Evolutionary conservation across 2,888 invertebrate genomes (phyloP), one percentile per base, ranked within the genome.

Genomic region (Caenorhabditis panamensis): DNA sequence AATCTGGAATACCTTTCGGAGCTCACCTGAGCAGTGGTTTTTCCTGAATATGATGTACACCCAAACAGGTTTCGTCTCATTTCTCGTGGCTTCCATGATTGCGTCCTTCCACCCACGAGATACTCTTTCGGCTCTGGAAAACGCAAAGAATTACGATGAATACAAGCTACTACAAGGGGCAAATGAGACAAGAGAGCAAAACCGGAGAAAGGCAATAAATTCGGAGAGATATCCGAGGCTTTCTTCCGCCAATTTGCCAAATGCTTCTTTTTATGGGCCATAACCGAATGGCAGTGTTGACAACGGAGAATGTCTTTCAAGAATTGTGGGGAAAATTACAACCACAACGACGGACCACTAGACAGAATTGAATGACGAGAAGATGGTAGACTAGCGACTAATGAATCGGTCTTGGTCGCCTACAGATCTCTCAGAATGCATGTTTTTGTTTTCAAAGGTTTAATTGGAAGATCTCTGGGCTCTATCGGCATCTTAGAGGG

Each of bases 1-100:
- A n/a, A n/a, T n/a, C n/a, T n/a, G n/a, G n/a, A n/a, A n/a, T n/a
- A n/a, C n/a, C n/a, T n/a, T n/a, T n/a, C n/a, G n/a, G n/a, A 18
- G 8, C 31, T 54, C 20, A 76, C 87, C 87, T 69, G 87, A 87
- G 61, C 87, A 87, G 63, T 87, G 87, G 41, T 87, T 87, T 71
- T 90, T 90, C 20, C 90, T 82, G 83, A 91, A 91, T 59, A 91
- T 90, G 49, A 90, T 83, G 77, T 91, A 91, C 47, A 91, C 84
- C 91, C 91, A 91, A 24, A 91, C 90, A 37, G 89, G 89, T 59
- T 87, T 88, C 4, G 84, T 83, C 36, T 88, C 88, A 51, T 79
- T 79, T 31, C 82, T 73, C 1, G 85, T 82, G n/a, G 83, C 82
- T 51, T 87, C 87, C 87, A 84, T 85, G n/a, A 81, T 79, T 37